Evolutionary conservation across 2,113 vertebrate species (phyloP), one percentile per base, ranked within the genome.

Genomic region (Callorhinus ursinus): DNA sequence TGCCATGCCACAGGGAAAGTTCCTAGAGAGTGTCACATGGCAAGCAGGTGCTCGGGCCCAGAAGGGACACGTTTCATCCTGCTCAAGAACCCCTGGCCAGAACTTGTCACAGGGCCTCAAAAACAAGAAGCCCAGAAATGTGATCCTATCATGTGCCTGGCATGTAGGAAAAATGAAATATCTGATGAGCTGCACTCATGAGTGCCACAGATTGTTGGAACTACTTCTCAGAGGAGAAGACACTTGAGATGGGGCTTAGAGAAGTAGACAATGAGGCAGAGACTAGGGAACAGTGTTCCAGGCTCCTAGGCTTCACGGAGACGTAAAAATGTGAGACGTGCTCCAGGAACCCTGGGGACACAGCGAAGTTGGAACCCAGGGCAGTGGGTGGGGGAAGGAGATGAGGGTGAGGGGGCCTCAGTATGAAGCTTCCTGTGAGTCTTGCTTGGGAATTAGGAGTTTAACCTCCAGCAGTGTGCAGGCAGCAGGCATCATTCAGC

Each of bases 401-500:
- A 12, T 0, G 42, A 61, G 59, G 59, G 16, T 31, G 10, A 15
- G 21, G 69, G 2, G 21, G 26, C 13, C 31, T 72, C 22, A 1
- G 3, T 12, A 5, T 59, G n/a, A 88, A 63, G 49, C 51, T 51
- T 49, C 92, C 79, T 24, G 53, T 39, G 69, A 88, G 57, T 18
- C 53, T 96, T 61, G 18, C 65, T 79, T 55, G 22, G 94, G 33
- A 46, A 82, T 51, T 65, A 36, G 63, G 83, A 84, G 57, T 83
- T 59, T 80, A 11, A 94, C 84, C 71, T 82, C 28, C 46, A 84
- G 86, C 67, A 61, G 6, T 5, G 18, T 39, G 74, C 95, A 84
- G 90, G 57, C 74, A 86, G 77, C 51, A 76, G 39, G 87, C 61
- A 4, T 88, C 69, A 69, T 39, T 93, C 69, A 39, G 79, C 61